Conservation (phyloP, 2,888 invertebrate genomes). For the Caenorhabditis sulstoni region DNA sequence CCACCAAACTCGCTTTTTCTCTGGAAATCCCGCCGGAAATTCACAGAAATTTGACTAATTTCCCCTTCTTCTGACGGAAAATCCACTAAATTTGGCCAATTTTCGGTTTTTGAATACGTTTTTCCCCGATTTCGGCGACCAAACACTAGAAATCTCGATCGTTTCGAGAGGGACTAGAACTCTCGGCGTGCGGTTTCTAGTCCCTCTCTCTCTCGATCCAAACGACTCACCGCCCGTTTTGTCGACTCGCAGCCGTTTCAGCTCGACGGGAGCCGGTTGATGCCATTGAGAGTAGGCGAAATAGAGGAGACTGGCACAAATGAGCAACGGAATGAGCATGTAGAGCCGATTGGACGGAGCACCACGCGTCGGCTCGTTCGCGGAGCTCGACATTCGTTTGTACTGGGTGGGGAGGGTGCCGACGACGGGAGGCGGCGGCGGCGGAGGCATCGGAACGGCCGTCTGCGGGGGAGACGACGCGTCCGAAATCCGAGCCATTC, state of each 20-base stretch:
- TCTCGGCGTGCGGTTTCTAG: too few species aligned
- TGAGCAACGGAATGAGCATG: constrained; percentile 41
- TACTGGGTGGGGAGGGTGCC: constrained; percentile 31
- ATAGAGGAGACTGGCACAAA: constrained; percentile 45
- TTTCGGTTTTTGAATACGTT: neutral
- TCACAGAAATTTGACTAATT: neutral
- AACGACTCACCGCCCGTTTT: constrained; percentile 16
- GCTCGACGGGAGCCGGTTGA: constrained; percentile 28
- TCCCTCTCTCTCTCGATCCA: neutral
- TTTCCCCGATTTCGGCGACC: too few species aligned
- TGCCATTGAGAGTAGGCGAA: constrained; percentile 50
- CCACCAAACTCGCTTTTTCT: constrained; percentile 47
- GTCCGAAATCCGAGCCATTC: too few species aligned
- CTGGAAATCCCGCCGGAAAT: constrained; percentile 24
- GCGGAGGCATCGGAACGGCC: neutral
- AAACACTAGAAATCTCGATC: neutral
- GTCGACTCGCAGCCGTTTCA: neutral
- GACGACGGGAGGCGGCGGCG: constrained; percentile 18
- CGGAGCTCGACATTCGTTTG: constrained; percentile 25
- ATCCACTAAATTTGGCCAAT: neutral
- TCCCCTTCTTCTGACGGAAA: neutral
- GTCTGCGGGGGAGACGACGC: neutral
- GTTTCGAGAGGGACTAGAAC: neutral
- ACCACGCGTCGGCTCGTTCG: neutral
- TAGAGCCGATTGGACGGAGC: constrained; percentile 25